Evolutionary conservation across 2,888 invertebrate genomes (phyloP), one percentile per base, ranked within the genome.

Genomic region (Dryobota labecula): DNA sequence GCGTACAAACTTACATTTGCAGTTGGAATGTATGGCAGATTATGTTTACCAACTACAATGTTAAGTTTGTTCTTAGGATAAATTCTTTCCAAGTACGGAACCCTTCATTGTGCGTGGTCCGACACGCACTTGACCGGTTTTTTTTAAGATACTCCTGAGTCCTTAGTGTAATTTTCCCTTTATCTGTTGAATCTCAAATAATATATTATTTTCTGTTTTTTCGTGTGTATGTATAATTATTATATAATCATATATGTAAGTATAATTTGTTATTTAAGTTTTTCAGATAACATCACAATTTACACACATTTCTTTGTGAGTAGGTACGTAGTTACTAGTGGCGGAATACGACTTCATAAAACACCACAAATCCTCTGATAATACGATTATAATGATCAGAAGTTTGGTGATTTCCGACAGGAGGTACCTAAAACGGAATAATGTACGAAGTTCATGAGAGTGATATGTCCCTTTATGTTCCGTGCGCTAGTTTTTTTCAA

Each of bases 401-500:
- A 66, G 43, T 66, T 60, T 20, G 36, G 3, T 30, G 11, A 63
- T 47, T 65, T 68, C 53, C n/a, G 11, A 63, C 54, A 49, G 8
- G 20, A 65, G 62, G 27, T 49, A 79, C 6, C 30, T 38, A 36
- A 45, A 53, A 51, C 58, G n/a, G 43, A 47, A 6, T 33, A 30
- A 33, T 18, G 33, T 72, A 43, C 38, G 13, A 65, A 57, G 47
- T 71, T 54, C 43, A 72, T 62, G 27, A 38, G 36, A 38, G 36
- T 57, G 61, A 63, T 74, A 56, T 60, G 65, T 69, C 51, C 53
- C 57, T 80, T 70, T 63, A 63, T 71, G 68, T 71, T 69, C 54
- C 27, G 9, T 61, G 79, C 58, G 70, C 62, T 73, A 71, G 72
- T 75, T 71, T 80, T 74, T 78, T 82, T 83, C 86, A 88, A 89